Base-by-base conservation (phyloP, 2,797 vertebrate species). In the Chelmon rostratus region DNA sequence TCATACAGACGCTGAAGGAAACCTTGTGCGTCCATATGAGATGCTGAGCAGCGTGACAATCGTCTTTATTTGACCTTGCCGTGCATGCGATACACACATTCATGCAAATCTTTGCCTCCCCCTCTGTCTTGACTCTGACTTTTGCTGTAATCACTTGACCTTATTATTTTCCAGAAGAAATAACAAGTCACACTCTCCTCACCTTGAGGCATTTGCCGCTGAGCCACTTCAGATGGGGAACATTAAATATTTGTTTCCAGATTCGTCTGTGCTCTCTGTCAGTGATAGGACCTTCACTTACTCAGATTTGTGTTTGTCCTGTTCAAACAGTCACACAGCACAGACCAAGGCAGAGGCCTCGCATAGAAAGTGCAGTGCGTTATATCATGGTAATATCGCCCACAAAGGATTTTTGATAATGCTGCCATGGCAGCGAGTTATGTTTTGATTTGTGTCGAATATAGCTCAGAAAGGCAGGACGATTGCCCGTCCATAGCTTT, bases 231-330 rank as follows among this genome's bases (percentile, higher is more conserved):
- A 67, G 40, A 89, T 63, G 76, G 62, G 57, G 86, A 92, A 91
- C 86, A 88, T 91, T 92, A 78, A 95, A 94, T 91, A 95, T 93
- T 95, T 92, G 95, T 69, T 62, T 78, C 9, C 69, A 73, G 69
- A 85, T 91, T 84, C 94, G 93, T 91, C 85, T 88, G 83, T 87
- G 83, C 92, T 95, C 90, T 93, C 87, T 86, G 81, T 83, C 90
- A 13, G 64, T 94, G 87, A 96, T 95, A 94, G 93, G 90, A 58
- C 89, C 93, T 93, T 92, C 90, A 88, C 92, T 88, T 89, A 90
- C 90, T 88, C 93, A 90, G 83, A 85, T 84, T 88, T 89, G 81
- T 94, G 87, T 96, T 94, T 96, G 93, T 90, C 88, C 89, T 92
- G 93, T 94, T 92, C 88, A 96, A 97, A 96, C 93, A 95, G 64